Percentiles rank a stretch among this genome's conserved stretches.
Conservation (phyloP, 2,888 invertebrate genomes). For the Phortica magna region DNA sequence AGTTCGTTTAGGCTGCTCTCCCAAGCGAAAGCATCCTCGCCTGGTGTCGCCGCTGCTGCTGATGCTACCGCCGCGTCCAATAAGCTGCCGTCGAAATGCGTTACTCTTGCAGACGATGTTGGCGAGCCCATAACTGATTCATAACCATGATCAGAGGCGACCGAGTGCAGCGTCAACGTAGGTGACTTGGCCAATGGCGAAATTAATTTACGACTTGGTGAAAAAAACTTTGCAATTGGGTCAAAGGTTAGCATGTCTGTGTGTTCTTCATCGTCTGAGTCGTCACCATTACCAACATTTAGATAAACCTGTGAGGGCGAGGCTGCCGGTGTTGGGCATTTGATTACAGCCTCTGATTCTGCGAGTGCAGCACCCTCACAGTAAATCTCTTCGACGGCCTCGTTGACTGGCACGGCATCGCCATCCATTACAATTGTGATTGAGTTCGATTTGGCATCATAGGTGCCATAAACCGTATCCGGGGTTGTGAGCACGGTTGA, state of each 20-base stretch:
- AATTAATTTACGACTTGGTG: slow-evolving; percentile 64
- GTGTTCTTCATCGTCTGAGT: slow-evolving; percentile 57
- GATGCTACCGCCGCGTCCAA: slow-evolving; percentile 33
- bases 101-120: slow-evolving; percentile 47
- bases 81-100: slow-evolving; percentile 56
- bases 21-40: slow-evolving; percentile 82
- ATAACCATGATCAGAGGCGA: slow-evolving; percentile 82
- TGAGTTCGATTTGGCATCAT: slow-evolving; percentile 85
- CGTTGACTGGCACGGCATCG: slow-evolving; percentile 79
- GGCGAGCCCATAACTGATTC: slow-evolving; percentile 84
- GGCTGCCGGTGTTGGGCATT: slow-evolving; percentile 67
- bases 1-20: slow-evolving; percentile 87
- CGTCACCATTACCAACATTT: slow-evolving; percentile 64
- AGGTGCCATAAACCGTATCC: slow-evolving; percentile 85
- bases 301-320: slow-evolving; percentile 73
- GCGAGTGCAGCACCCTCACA: slow-evolving; percentile 77
- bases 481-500: slow-evolving; percentile 61
- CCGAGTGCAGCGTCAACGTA: slow-evolving; percentile 69
- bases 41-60: slow-evolving; percentile 42
- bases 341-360: slow-evolving; percentile 64
- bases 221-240: slow-evolving; percentile 71
- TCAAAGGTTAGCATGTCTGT: slow-evolving; percentile 67
- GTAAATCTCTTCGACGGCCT: slow-evolving; percentile 78
- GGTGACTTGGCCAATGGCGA: slow-evolving; percentile 74
- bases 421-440: slow-evolving; percentile 85